These are phyloP conservation scores for Gallinago nigripennis DNA, from an alignment of 2,797 vertebrate genomes.

Conservation along the genomic window DNA sequence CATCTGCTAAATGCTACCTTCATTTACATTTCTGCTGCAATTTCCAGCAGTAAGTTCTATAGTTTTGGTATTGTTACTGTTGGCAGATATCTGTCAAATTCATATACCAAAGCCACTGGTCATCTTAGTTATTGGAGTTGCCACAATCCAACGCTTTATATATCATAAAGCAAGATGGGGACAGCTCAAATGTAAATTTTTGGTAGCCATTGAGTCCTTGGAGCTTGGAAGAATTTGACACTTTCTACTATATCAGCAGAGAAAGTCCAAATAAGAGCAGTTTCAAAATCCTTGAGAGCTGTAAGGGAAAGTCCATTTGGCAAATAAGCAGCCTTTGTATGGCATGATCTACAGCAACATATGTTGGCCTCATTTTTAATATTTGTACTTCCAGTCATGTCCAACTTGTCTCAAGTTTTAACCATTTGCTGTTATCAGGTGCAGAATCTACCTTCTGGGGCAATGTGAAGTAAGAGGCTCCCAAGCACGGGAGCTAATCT, in stretches of 20 bases:
- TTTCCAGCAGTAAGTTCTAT: not conserved
- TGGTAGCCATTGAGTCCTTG: not conserved
- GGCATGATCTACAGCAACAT: not conserved
- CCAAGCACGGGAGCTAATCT: not conserved
- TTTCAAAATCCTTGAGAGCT: not conserved
- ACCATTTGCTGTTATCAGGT: not conserved
- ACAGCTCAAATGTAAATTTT: not conserved
- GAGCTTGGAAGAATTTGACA: not conserved
- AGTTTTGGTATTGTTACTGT: not conserved
- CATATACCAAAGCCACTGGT: not conserved
- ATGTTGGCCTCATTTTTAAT: not conserved
- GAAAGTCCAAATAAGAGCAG: not conserved
- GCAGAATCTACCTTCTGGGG: not conserved
- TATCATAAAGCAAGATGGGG: not conserved
- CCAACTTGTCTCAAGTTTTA: not conserved
- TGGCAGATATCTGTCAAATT: not conserved
- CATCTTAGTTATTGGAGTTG: not conserved
- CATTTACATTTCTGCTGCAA: not conserved
- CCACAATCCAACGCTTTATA: not conserved
- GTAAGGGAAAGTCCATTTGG: not conserved
- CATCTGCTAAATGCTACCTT: not conserved
- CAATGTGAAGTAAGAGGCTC: not conserved
- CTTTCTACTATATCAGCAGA: not conserved
- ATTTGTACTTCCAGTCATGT: not conserved
- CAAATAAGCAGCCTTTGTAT: not conserved